phyloP scores from a whole-genome alignment of 2,797 vertebrate species.

The Crocodylus rhombifer region DNA sequence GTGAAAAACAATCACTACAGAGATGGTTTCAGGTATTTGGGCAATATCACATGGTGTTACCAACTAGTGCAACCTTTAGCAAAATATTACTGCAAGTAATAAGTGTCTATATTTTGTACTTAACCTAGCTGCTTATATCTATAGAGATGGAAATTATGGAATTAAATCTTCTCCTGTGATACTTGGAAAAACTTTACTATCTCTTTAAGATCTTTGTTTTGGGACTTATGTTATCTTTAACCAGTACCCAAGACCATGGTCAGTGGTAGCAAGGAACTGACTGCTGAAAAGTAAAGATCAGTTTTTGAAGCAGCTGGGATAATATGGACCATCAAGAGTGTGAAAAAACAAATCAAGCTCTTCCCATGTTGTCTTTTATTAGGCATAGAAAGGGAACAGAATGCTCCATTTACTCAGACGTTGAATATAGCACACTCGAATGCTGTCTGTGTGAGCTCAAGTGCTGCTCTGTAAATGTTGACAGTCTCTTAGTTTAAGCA shows the following conservation, averaged over 20 bases:
- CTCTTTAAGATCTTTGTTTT: background rate
- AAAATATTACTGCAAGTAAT: background rate
- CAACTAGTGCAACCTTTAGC: slow-evolving; percentile 43
- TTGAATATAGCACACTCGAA: slow-evolving; percentile 4
- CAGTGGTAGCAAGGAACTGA: background rate
- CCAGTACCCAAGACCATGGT: background rate
- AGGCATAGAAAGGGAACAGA: slow-evolving; percentile 41
- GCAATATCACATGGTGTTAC: background rate
- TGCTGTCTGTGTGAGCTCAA: slow-evolving; percentile 33
- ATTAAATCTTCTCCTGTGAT: slow-evolving; percentile 4
- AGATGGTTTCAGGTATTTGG: background rate
- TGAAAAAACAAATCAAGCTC: slow-evolving; percentile 20
- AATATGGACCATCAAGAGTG: background rate
- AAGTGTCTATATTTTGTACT: slow-evolving; percentile 9
- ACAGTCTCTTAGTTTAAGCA: slow-evolving; percentile 59
- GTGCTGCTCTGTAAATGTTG: slow-evolving; percentile 47
- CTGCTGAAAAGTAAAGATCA: slow-evolving; percentile 18
- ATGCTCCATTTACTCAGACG: slow-evolving; percentile 32
- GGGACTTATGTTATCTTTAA: background rate
- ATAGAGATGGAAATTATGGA: slow-evolving; percentile 19
- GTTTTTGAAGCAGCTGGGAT: slow-evolving; percentile 28
- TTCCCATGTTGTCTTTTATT: slow-evolving; percentile 35
- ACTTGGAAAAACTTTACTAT: rapidly evolving
- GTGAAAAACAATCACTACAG: slow-evolving; percentile 28
- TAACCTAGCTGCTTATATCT: slow-evolving; percentile 18